Conservation (phyloP, 2,888 invertebrate genomes). For the Thymelicus lineola region DNA sequence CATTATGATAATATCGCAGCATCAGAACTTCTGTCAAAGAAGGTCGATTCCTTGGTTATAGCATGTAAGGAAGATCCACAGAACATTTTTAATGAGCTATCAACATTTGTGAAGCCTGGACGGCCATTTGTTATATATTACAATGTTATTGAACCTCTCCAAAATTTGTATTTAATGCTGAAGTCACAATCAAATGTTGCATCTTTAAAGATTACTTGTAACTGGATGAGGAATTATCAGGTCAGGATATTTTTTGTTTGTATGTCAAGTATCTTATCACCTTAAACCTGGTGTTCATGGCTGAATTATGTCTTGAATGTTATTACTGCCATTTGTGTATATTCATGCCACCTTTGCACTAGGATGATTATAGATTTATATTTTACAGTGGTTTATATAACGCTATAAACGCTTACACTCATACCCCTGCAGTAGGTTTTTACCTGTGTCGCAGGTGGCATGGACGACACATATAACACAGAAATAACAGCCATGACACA, state of each 20-base stretch:
- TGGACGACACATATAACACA: too few relatives aligned
- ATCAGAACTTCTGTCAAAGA: constrained; percentile 84
- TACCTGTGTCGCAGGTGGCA: too few relatives aligned
- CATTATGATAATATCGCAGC: constrained; percentile 88
- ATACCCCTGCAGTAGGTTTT: too few relatives aligned
- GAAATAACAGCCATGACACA: too few relatives aligned
- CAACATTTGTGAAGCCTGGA: constrained; percentile 92
- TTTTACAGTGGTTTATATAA: too few relatives aligned
- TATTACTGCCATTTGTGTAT: too few relatives aligned
- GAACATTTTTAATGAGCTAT: constrained; percentile 89
- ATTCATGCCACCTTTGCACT: too few relatives aligned
- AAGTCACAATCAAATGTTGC: constrained; percentile 90
- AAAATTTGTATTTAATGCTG: constrained; percentile 92
- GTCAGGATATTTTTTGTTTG: constrained; percentile 65
- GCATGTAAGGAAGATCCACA: constrained; percentile 94
- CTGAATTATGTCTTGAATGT: too few relatives aligned
- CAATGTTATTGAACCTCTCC: constrained; percentile 91
- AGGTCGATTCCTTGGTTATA: constrained; percentile 91
- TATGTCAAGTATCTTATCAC: not conserved
- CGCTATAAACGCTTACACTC: too few relatives aligned
- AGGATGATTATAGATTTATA: too few relatives aligned
- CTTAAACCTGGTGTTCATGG: too few relatives aligned
- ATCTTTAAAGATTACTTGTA: constrained; percentile 91
- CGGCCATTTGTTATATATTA: constrained; percentile 95
- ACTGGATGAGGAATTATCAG: constrained; percentile 96